phyloP scores from a whole-genome alignment of 2,113 vertebrate genomes.

The rabbit (Oryctolagus cuniculus) region DNA sequence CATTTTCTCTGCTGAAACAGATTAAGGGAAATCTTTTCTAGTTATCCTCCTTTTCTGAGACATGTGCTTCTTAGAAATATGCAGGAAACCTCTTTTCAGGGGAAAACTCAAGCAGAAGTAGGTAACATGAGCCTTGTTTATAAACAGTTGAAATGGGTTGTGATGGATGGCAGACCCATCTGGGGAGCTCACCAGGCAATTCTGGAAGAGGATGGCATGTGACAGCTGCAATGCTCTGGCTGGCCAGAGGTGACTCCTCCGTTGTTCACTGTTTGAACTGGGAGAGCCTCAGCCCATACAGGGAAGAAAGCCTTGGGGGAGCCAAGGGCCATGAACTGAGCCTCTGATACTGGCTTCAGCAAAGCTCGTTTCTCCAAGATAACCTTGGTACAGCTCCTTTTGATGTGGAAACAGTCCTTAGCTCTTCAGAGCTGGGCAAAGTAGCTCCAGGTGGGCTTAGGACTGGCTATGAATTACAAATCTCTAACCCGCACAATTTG shows the following conservation, averaged over 20 bases:
- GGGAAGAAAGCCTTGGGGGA: not conserved
- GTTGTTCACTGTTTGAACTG: not conserved
- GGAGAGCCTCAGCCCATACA: not conserved
- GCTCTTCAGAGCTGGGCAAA: not conserved
- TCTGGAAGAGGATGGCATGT: not conserved
- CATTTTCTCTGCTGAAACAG: constrained; percentile 40
- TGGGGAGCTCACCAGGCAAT: not conserved
- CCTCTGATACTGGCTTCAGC: not conserved
- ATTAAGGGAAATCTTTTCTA: constrained; percentile 50
- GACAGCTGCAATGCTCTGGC: no score
- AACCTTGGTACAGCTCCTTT: not conserved
- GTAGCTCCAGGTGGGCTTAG: not conserved
- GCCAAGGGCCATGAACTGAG: not conserved
- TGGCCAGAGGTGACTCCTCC: not conserved
- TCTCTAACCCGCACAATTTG: not conserved
- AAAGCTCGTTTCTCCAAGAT: not conserved
- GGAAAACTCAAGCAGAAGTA: constrained; percentile 54
- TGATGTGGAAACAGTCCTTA: not conserved
- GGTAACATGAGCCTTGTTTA: constrained; percentile 10
- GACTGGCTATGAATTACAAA: not conserved
- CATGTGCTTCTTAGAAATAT: constrained; percentile 69
- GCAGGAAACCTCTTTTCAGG: constrained; percentile 54
- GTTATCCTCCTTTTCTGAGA: constrained; percentile 46
- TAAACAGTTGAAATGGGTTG: not conserved
- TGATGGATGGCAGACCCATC: not conserved